Evolutionary conservation across 1,140 invertebrate species (phyloP), one percentile per base, ranked within the genome.

Genomic region (Drosophila pandora): DNA sequence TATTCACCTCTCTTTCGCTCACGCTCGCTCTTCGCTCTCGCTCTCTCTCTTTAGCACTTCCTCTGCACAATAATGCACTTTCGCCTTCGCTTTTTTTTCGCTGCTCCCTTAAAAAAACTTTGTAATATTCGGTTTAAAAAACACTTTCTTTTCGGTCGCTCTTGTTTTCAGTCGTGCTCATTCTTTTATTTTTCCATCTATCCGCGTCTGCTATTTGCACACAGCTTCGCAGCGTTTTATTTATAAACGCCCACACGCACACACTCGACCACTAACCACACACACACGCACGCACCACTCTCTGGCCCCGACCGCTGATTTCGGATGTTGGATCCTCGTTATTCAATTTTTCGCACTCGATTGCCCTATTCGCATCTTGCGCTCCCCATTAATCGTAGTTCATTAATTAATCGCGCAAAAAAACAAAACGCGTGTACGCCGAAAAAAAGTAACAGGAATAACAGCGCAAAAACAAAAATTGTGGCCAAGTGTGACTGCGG

Each of bases 221-320:
- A 63, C 83, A 76, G 79, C 75, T 87, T 82, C 82, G 69, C 61
- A 73, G 83, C 82, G 82, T 87, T 87, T 87, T 87, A 87, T 87
- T 87, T 87, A 88, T 87, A 87, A 87, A 78, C 65, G 63, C 72
- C 54, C 63, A 60, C 72, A 75, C 63, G 47, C 61, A 65, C 49
- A 25, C 28, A 48, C 63, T 52, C 48, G 62, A 22, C 45, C 63
- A 56, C 48, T 61, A 39, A 57, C 41, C 55, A 17, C 60, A 70
- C 79, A 61, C 63, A 54, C 54, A 63, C 48, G 59, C 57, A 79
- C 61, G 45, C 47, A 61, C 63, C 61, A 39, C 47, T 57, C 63
- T 49, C 58, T 48, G 30, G 21, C 37, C 37, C 64, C 61, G 78
- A 55, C 58, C 65, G 50, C 57, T 69, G 50, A 52, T 65, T 47